Evolutionary conservation across 2,797 vertebrate genomes (phyloP).

Genomic region (Acipenser oxyrinchus): DNA sequence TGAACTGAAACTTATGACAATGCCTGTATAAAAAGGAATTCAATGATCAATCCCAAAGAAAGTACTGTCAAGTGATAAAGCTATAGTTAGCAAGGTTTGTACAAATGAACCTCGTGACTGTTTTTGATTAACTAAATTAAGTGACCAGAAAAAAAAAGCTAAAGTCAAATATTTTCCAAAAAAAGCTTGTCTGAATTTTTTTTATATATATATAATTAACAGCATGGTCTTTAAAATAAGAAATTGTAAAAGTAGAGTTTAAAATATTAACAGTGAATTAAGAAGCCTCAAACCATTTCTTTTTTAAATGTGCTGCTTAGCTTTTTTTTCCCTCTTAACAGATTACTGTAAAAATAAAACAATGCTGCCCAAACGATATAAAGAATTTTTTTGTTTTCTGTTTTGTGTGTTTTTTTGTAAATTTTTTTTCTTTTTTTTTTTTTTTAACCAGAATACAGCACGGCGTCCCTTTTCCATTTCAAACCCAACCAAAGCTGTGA

Average conservation of each 20-base stretch:
- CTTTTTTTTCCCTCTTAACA: conserved; percentile 26
- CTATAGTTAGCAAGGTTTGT: conserved; percentile 14
- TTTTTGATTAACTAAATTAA: conserved; percentile 34
- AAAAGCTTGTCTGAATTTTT: conserved; percentile 49
- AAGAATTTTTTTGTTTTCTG: conserved; percentile 17
- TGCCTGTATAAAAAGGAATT: too few relatives aligned
- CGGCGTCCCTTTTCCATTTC: conserved; percentile 32
- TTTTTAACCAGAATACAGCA: conserved; percentile 28
- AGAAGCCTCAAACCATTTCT: conserved; percentile 29
- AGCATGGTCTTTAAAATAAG: conserved; percentile 33
- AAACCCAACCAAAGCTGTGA: conserved; percentile 30
- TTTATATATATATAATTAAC: conserved; percentile 17
- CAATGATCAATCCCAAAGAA: not conserved
- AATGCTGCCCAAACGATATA: conserved; percentile 40
- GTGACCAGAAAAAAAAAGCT: conserved; percentile 33
- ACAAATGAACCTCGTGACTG: too few relatives aligned
- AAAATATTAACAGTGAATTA: conserved; percentile 33
- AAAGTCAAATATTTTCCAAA: conserved; percentile 34
- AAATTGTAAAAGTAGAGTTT: conserved; percentile 27
- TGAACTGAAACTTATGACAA: too few relatives aligned
- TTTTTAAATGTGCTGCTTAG: conserved; percentile 30
- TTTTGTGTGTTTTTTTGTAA: conserved; percentile 24
- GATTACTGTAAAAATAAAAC: conserved; percentile 42
- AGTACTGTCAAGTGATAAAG: conserved; percentile 5
- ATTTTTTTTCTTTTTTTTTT: conserved; percentile 34